Conservation (phyloP, 2,888 invertebrate species). For the Agonopterix subpropinquella region DNA sequence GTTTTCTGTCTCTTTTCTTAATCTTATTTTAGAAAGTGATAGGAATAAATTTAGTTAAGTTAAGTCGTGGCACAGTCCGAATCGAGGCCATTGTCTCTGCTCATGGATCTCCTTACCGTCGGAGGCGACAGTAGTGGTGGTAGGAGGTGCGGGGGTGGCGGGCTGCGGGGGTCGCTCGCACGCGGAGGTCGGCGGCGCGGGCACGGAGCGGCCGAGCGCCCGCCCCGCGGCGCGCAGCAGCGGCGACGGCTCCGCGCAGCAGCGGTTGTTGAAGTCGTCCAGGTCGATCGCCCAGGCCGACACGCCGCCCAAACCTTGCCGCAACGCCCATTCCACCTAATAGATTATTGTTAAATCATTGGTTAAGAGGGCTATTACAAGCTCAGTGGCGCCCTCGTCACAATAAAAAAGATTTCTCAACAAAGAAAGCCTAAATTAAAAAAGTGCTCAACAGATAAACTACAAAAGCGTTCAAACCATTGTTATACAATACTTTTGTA, state of each 20-base stretch:
- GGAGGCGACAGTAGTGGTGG: slow-evolving; percentile 77
- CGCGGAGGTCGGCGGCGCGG: slow-evolving; percentile 65
- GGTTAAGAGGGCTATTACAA: too few species aligned
- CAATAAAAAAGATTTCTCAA: too few species aligned
- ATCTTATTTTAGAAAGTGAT: too few species aligned
- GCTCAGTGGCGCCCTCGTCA: too few species aligned
- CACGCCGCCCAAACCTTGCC: slow-evolving; percentile 85
- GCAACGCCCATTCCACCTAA: slow-evolving; percentile 83
- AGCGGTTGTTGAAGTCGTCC: slow-evolving; percentile 90
- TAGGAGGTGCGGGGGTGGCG: slow-evolving; percentile 84
- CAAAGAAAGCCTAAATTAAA: too few species aligned
- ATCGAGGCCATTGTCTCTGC: too few species aligned
- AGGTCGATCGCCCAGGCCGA: slow-evolving; percentile 92
- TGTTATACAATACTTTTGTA: too few species aligned
- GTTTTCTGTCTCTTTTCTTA: too few species aligned
- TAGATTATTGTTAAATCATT: neutral
- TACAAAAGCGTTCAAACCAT: too few species aligned
- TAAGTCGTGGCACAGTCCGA: too few species aligned
- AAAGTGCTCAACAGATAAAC: too few species aligned
- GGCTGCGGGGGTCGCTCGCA: slow-evolving; percentile 84
- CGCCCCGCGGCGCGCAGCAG: slow-evolving; percentile 85
- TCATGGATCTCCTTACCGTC: slow-evolving; percentile 37
- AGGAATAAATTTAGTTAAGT: too few species aligned
- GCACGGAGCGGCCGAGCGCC: slow-evolving; percentile 79
- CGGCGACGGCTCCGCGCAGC: slow-evolving; percentile 87